Base-by-base conservation (phyloP, 2,888 invertebrate genomes). In the Malacosoma neustria region DNA sequence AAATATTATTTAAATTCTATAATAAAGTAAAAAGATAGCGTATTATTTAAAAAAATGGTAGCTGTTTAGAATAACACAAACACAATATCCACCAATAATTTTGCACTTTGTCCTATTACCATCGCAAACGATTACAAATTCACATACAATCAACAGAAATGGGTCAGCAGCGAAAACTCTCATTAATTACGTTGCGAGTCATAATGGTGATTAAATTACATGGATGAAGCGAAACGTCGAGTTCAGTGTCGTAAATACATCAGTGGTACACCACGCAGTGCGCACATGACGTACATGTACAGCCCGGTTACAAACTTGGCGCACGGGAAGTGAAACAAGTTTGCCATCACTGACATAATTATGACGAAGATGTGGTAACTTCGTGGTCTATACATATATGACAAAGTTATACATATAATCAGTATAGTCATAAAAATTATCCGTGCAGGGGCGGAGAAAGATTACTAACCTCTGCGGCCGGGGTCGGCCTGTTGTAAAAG, bases 181-280 rank as follows among this genome's bases (percentile, higher is more conserved):
- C 63, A 67, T 72, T 71, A 68, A 70, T 70, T 70, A 65, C 61
- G 44, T 37, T 42, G 48, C 43, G 42, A 49, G 61, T 70, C 62
- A 72, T 71, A 71, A 70, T 69, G 55, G 61, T 57, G 65, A 73
- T 72, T 68, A 70, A 72, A 75, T 74, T 72, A 65, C 63, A 62
- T 60, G 71, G 66, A 57, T 60, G 68, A 61, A 57, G 56, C 57
- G 59, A 57, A 59, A 59, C 60, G 67, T 67, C 63, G 55, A 44
- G 52, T 51, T 42, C 54, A 48, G 48, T 43, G 51, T 70, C 74
- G 70, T 75, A 76, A 75, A 76, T 75, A 72, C 61, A 66, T 75
- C 73, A 76, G 66, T 38, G 65, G 72, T 58, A 49, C 47, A 57
- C 71, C 67, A 46, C 70, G 51, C 40, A 52, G 38, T 34, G 40